Evolutionary conservation across 2,888 invertebrate species (phyloP).

Genomic region (Parnassius glacialis): DNA sequence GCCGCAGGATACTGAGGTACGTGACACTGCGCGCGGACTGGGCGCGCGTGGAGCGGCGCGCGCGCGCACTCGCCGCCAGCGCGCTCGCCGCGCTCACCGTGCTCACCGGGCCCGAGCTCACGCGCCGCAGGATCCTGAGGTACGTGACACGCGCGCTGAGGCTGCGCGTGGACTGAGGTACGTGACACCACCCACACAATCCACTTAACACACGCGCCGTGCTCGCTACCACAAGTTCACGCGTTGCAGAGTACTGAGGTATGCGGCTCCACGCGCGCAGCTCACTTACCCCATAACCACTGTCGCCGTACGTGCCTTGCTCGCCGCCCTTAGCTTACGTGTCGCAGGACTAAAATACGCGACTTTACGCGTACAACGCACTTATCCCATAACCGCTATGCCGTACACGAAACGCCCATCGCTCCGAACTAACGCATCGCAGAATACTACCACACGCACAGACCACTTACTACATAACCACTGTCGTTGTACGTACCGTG

Average conservation of each 20-base stretch:
- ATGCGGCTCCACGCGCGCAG: neutral
- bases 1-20: no score
- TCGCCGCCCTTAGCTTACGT: no score
- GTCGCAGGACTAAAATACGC: no score
- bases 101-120: slow-evolving; percentile 28
- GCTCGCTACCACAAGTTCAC: neutral
- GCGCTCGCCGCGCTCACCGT: slow-evolving; percentile 24
- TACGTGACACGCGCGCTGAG: slow-evolving; percentile 26
- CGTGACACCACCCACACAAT: slow-evolving; percentile 37
- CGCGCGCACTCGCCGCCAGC: slow-evolving; percentile 26
- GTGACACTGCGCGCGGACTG: slow-evolving; percentile 48
- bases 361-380: slow-evolving; percentile 5
- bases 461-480: no score
- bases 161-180: slow-evolving; percentile 54
- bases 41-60: slow-evolving; percentile 56
- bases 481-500: no score
- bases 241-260: neutral
- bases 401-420: no score
- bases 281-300: no score
- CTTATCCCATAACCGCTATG: no score
- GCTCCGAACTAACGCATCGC: no score
- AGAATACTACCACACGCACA: neutral
- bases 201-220: neutral
- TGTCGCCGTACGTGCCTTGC: no score
- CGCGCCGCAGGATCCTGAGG: slow-evolving; percentile 63